Evolutionary conservation across 2,888 invertebrate genomes (phyloP).

Genomic region (Artemia sp.): DNA sequence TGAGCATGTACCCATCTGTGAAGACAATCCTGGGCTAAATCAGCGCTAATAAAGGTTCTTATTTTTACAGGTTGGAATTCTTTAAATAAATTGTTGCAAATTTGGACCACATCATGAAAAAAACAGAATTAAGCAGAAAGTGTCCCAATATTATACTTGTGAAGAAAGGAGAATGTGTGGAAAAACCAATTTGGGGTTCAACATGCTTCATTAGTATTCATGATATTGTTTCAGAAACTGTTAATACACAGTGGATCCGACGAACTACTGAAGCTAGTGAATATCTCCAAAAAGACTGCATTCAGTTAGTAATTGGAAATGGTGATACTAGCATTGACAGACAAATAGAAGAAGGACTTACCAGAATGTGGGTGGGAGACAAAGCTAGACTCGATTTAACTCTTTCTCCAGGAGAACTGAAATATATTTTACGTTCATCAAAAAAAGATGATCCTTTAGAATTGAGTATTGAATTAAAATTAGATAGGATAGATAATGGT

Average conservation of each 20-base stretch:
- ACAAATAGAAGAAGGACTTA: background rate
- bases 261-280: conserved; percentile 1
- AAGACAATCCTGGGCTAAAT: no score
- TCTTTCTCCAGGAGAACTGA: background rate
- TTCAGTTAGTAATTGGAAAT: background rate
- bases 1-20: no score
- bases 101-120: no score
- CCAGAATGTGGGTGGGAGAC: background rate
- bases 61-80: no score
- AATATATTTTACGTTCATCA: background rate
- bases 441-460: background rate
- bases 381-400: background rate
- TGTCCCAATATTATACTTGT: background rate
- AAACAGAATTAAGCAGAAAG: no score
- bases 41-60: no score
- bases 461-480: background rate
- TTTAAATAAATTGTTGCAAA: no score
- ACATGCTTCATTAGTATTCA: background rate
- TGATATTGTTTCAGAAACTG: background rate
- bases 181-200: background rate
- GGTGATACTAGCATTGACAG: background rate
- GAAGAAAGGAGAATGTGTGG: background rate
- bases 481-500: background rate
- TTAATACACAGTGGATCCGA: background rate
- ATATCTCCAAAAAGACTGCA: background rate